Percentiles rank a stretch among this genome's conserved stretches.
These are phyloP conservation scores for Torymus aiolomorphi DNA, from an alignment of 2,888 invertebrate species.

Conservation along the genomic window DNA sequence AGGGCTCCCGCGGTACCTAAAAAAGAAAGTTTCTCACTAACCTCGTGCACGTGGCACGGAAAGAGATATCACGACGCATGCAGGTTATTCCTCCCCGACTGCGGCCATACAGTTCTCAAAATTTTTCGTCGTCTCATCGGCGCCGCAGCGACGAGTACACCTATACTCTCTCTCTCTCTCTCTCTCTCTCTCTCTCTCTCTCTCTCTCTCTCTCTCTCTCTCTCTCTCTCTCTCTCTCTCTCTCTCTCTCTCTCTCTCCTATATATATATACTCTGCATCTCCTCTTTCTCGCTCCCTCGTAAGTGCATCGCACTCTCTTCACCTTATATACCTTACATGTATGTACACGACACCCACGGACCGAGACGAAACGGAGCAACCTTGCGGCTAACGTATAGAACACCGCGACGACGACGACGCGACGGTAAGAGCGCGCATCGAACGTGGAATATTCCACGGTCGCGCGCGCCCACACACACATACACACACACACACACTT, in stretches of 20 bases:
- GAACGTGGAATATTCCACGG: constrained; percentile 50
- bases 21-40: constrained; percentile 11
- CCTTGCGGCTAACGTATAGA: neutral
- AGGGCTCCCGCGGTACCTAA: too few relatives aligned
- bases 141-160: neutral
- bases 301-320: too few relatives aligned
- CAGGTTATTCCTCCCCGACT: constrained; percentile 45
- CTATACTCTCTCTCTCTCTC: neutral
- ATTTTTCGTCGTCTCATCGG: constrained; percentile 38
- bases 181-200: too few relatives aligned
- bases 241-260: too few relatives aligned
- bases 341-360: too few relatives aligned
- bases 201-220: too few relatives aligned
- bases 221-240: neutral
- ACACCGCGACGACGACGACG: neutral
- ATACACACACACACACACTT: neutral
- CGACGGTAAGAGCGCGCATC: neutral
- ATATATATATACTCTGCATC: too few relatives aligned
- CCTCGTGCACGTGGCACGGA: constrained; percentile 56
- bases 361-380: too few relatives aligned
- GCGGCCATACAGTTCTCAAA: neutral
- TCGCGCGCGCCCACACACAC: neutral
- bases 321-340: too few relatives aligned
- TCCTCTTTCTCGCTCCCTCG: too few relatives aligned
- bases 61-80: neutral